phyloP scores from a whole-genome alignment of 2,797 vertebrate genomes.

The Lycodopsis pacificus region DNA sequence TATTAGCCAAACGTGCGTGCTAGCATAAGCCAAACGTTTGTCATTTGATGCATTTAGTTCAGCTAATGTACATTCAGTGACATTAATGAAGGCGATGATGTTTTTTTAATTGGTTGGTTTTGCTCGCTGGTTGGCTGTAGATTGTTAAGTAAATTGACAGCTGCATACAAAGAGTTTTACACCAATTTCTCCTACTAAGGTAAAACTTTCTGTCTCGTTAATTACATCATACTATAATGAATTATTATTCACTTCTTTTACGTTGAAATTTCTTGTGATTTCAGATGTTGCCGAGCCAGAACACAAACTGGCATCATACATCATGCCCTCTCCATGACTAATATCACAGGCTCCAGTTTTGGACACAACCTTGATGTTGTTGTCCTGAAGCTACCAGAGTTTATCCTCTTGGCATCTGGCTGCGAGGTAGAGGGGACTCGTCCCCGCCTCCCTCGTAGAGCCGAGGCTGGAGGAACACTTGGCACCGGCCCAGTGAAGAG shows the following conservation, averaged over 20 bases:
- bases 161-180: neutral
- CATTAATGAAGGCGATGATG: neutral
- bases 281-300: slow-evolving; percentile 32
- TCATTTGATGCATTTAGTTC: neutral
- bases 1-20: neutral
- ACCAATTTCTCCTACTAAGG: neutral
- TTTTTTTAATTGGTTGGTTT: neutral
- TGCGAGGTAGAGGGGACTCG: slow-evolving; percentile 51
- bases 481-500: slow-evolving; percentile 73
- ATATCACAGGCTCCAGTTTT: slow-evolving; percentile 65
- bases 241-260: neutral
- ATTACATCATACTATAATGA: neutral
- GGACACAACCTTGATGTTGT: slow-evolving; percentile 75
- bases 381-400: slow-evolving; percentile 70
- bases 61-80: too few relatives aligned
- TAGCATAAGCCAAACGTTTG: neutral
- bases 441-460: slow-evolving; percentile 38
- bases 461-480: slow-evolving; percentile 62
- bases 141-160: too few relatives aligned
- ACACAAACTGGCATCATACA: slow-evolving; percentile 37
- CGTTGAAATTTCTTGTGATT: slow-evolving; percentile 19
- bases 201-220: neutral
- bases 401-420: slow-evolving; percentile 78
- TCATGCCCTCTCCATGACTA: slow-evolving; percentile 60
- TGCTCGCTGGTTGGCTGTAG: neutral